Conservation (phyloP, 2,888 invertebrate species). For the Drosophila seclusa region DNA sequence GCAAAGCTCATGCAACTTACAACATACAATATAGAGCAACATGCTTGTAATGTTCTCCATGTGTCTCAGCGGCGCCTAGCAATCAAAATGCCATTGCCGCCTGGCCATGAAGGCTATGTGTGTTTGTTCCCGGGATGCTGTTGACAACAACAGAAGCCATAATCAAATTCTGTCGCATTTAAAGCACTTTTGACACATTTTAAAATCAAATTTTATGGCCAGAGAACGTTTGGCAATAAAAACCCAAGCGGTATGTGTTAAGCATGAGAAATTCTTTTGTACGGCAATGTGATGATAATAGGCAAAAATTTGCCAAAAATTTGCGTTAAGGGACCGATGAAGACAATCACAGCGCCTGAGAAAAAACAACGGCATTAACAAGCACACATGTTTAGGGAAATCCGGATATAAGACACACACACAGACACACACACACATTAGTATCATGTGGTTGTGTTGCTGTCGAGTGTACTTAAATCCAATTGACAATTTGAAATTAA, state of each 20-base stretch:
- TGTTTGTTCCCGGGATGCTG: slow-evolving; percentile 23
- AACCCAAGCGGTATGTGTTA: slow-evolving; percentile 19
- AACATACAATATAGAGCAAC: slow-evolving; percentile 5
- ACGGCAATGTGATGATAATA: slow-evolving; percentile 47
- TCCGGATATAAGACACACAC: slow-evolving; percentile 18
- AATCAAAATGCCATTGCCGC: slow-evolving; percentile 62
- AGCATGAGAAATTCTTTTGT: slow-evolving; percentile 15
- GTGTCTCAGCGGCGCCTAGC: slow-evolving; percentile 59
- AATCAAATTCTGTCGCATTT: slow-evolving; percentile 74
- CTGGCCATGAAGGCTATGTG: slow-evolving; percentile 1
- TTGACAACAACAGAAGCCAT: slow-evolving; percentile 32
- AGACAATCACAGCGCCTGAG: slow-evolving; percentile 50
- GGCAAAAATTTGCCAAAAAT: slow-evolving; percentile 67
- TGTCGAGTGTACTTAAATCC: slow-evolving; percentile 75
- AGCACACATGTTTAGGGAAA: slow-evolving; percentile 29
- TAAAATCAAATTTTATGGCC: slow-evolving; percentile 74
- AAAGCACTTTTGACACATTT: slow-evolving; percentile 77
- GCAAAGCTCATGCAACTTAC: slow-evolving; percentile 34
- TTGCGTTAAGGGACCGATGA: slow-evolving; percentile 68
- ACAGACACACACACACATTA: not conserved
- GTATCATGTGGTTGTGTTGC: slow-evolving; percentile 50
- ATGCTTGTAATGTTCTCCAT: slow-evolving; percentile 49
- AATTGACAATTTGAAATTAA: slow-evolving; percentile 80
- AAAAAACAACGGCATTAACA: slow-evolving; percentile 25
- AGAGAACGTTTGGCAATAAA: slow-evolving; percentile 59